Evolutionary conservation across 2,113 vertebrate species (phyloP).

Genomic region (Cyprinodon tularosa): DNA sequence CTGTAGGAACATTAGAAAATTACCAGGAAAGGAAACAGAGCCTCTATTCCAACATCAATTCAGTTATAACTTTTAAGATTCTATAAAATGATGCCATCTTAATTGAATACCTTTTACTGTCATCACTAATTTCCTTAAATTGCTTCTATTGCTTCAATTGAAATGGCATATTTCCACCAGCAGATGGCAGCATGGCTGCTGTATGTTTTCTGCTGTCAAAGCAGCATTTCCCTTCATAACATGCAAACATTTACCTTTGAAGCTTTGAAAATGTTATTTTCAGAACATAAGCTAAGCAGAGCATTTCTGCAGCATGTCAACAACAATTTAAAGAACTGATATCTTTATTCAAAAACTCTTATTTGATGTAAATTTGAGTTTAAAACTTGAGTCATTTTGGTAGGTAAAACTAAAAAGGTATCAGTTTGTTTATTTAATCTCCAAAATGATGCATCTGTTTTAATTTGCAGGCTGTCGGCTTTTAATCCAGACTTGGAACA

Average conservation of each 20-base stretch:
- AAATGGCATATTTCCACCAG: constrained; percentile 21
- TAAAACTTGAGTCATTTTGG: too few species aligned
- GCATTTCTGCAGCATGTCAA: too few species aligned
- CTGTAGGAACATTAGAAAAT: too few species aligned
- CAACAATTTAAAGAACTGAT: too few species aligned
- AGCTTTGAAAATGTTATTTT: neutral
- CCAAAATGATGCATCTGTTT: too few species aligned
- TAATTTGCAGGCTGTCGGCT: too few species aligned
- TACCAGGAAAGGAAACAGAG: neutral
- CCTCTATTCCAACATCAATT: neutral
- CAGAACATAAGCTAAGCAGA: too few species aligned
- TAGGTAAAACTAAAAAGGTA: too few species aligned
- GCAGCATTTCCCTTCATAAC: neutral
- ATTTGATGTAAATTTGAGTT: too few species aligned
- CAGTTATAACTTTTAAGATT: neutral
- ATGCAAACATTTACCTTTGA: neutral
- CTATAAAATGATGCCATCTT: neutral
- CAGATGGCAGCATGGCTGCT: constrained; percentile 71
- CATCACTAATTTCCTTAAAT: neutral
- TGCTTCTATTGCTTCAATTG: neutral
- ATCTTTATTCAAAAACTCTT: too few species aligned
- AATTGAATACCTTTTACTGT: neutral
- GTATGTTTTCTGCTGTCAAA: neutral
- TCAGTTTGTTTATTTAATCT: too few species aligned
- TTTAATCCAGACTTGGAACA: too few species aligned